Evolutionary conservation across 2,113 vertebrate genomes (phyloP).

Genomic region (Prolemur simus): DNA sequence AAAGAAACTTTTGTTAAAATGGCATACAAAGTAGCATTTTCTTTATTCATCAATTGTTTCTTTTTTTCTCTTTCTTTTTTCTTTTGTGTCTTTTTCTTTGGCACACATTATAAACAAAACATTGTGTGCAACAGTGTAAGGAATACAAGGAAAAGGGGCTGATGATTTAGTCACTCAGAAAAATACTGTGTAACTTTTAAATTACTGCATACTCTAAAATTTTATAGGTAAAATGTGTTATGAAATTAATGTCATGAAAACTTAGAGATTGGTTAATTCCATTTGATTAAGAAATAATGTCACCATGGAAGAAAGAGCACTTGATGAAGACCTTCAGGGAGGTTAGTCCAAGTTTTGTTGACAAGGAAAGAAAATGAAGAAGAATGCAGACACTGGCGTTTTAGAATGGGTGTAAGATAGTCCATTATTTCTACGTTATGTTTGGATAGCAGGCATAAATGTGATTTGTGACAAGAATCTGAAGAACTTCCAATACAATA

Average conservation of each 20-base stretch:
- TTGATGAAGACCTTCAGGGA: background rate
- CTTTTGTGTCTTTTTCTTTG: background rate
- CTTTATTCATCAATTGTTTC: background rate
- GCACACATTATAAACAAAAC: background rate
- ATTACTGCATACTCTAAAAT: rapidly evolving
- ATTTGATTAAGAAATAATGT: background rate
- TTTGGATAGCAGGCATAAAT: background rate
- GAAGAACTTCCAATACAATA: background rate
- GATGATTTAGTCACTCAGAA: too few species aligned
- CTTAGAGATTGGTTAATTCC: background rate
- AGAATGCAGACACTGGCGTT: background rate
- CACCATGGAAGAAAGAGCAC: background rate
- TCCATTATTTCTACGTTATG: background rate
- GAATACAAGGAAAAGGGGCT: background rate
- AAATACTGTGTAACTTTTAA: background rate
- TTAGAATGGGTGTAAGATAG: rapidly evolving
- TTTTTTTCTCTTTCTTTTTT: background rate
- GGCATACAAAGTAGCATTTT: background rate
- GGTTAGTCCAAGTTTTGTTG: background rate
- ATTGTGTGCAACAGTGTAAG: background rate
- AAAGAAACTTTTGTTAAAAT: background rate
- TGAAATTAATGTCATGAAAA: background rate
- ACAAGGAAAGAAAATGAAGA: background rate
- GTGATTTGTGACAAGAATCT: background rate
- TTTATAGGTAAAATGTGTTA: background rate